Percentiles rank a stretch among this genome's conserved stretches.
These are phyloP conservation scores for Drosophila flavopinicola DNA, from an alignment of 2,888 invertebrate species.

Conservation along the genomic window DNA sequence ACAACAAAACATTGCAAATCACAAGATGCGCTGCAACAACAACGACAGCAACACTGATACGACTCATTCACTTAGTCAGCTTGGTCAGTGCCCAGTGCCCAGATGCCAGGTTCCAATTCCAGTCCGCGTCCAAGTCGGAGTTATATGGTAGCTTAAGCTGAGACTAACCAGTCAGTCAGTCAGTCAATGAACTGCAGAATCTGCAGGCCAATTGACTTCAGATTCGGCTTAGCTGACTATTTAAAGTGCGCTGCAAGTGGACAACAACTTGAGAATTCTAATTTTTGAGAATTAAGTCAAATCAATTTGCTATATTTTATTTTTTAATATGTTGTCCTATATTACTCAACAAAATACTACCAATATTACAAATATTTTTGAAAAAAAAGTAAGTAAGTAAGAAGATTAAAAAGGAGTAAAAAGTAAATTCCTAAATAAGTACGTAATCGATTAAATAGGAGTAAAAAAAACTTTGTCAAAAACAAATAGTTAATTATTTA, in stretches of 20 bases:
- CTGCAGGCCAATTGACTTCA: slow-evolving; percentile 37
- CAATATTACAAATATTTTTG: too few relatives aligned
- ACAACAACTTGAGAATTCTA: background rate
- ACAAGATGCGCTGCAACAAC: slow-evolving; percentile 45
- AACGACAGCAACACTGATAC: slow-evolving; percentile 41
- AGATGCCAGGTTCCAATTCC: slow-evolving; percentile 15
- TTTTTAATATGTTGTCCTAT: too few relatives aligned
- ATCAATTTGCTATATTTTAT: too few relatives aligned
- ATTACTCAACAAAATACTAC: too few relatives aligned
- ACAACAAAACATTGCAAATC: slow-evolving; percentile 20
- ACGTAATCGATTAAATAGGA: too few relatives aligned
- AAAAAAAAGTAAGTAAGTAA: too few relatives aligned
- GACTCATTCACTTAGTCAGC: slow-evolving; percentile 76
- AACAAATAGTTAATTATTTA: too few relatives aligned
- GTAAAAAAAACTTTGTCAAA: too few relatives aligned
- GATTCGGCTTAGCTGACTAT: slow-evolving; percentile 24
- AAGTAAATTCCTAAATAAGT: too few relatives aligned
- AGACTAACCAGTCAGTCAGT: slow-evolving; percentile 54
- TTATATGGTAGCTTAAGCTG: slow-evolving; percentile 53
- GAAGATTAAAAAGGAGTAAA: too few relatives aligned
- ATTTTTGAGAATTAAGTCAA: background rate
- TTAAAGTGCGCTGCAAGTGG: slow-evolving; percentile 33
- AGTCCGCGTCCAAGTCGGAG: slow-evolving; percentile 22
- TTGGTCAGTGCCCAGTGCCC: slow-evolving; percentile 15
- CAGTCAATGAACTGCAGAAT: slow-evolving; percentile 74